Base-by-base conservation (phyloP, 2,888 invertebrate genomes). In the Psococerastis gibbosa region DNA sequence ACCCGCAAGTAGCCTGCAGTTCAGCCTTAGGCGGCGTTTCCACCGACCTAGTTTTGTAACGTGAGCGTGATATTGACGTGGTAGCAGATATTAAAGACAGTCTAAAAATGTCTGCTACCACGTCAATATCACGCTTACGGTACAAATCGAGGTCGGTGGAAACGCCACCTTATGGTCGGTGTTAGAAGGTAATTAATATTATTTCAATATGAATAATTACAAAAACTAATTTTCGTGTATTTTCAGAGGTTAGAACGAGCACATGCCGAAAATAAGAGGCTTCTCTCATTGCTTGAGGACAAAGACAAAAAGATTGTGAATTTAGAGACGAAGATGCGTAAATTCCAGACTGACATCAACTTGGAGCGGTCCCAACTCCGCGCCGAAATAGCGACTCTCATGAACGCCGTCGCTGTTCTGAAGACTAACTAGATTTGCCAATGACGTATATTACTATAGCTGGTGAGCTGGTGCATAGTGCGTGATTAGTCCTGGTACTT, bases 291-390 rank as follows among this genome's bases (percentile, higher is more conserved):
- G 4, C 49, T 63, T 43, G 61, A 60, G 43, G 60, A 62, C 45
- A 56, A 60, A 31, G 62, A 63, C 51, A 57, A 57, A 43, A 60
- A 60, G 49, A 63, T 63, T 47, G 54, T 57, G 48, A 51, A 56
- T 2, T 52, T 63, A 3, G 60, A 63, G 45, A 55, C 56, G n/a
- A 56, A 58, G 18, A 50, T 63, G 5, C 48, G 56, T 17, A 57
- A 60, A 44, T 55, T 61, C 41, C 57, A 58, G 34, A 57, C 55
- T 27, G 61, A 61, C 45, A 55, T 56, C 53, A 48, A 55, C 2
- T 49, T 56, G 42, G 61, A 61, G 49, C 54, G 56, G 16, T 59
- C 60, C 23, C 55, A 58, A 45, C 52, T 61, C 42, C 56, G 56
- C 17, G 60, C 60, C 35, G 60, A 61, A 45, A 61, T 61, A 45